Conservation (phyloP, 2,888 invertebrate species). For the Protodeltote pygarga region DNA sequence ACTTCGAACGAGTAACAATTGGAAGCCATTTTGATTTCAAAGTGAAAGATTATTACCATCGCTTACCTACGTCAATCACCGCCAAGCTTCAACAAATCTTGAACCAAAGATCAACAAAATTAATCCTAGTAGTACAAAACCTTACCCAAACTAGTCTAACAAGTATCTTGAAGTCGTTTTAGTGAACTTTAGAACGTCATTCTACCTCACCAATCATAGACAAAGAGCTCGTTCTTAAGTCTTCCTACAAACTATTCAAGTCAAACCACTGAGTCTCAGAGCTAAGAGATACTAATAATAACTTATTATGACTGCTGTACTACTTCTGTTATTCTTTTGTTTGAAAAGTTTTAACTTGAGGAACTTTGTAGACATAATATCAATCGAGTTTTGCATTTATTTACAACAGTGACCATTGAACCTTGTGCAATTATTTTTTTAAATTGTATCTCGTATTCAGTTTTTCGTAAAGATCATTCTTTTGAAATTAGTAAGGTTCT, state of each 20-base stretch:
- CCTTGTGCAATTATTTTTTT: too few species aligned
- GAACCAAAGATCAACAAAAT: not conserved
- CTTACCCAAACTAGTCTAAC: slow-evolving; percentile 8
- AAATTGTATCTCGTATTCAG: too few species aligned
- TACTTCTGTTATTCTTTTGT: slow-evolving; percentile 40
- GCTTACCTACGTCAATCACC: too few species aligned
- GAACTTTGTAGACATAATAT: slow-evolving; percentile 34
- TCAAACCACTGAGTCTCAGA: slow-evolving; percentile 58
- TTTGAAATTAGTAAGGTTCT: too few species aligned
- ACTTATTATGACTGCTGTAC: slow-evolving; percentile 52
- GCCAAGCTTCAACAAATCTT: not conserved
- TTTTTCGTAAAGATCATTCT: too few species aligned
- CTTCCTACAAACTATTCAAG: slow-evolving; percentile 62
- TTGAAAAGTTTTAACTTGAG: slow-evolving; percentile 21
- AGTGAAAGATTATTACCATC: too few species aligned
- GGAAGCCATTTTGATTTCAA: too few species aligned
- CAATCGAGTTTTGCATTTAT: slow-evolving; percentile 12
- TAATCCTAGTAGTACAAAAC: too few species aligned
- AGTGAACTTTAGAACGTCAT: slow-evolving; percentile 45
- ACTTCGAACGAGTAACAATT: too few species aligned
- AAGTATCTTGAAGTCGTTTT: slow-evolving; percentile 37
- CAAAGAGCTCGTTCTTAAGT: slow-evolving; percentile 70
- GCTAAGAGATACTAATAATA: slow-evolving; percentile 66
- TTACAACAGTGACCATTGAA: too few species aligned
- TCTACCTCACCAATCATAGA: slow-evolving; percentile 54